phyloP scores from a whole-genome alignment of 2,797 vertebrate genomes.

The Monodelphis domestica region DNA sequence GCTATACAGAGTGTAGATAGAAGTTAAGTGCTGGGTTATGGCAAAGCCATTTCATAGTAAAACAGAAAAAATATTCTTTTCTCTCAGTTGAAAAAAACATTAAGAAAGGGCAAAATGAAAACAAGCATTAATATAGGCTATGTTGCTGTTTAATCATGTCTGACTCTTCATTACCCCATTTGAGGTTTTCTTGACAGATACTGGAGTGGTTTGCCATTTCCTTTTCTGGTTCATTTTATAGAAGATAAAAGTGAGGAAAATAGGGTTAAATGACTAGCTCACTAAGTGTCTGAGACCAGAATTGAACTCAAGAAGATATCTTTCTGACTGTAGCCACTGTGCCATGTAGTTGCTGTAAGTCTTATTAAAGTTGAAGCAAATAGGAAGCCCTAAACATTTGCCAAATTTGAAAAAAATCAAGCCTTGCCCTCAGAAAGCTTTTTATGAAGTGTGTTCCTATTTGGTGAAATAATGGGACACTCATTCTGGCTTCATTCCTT shows the following conservation, averaged over 20 bases:
- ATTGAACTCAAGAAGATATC: neutral
- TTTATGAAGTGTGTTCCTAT: no score
- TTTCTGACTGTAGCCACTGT: neutral
- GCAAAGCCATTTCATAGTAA: neutral
- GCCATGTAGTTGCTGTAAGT: neutral
- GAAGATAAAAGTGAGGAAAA: neutral
- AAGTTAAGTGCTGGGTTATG: conserved; percentile 3
- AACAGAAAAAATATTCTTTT: neutral
- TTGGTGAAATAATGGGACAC: no score
- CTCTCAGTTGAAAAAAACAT: neutral
- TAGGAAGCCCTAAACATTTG: no score
- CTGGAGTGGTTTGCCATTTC: no score
- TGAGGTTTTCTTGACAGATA: neutral
- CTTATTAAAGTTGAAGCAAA: no score
- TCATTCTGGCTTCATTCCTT: no score
- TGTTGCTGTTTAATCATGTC: neutral
- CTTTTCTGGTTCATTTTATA: no score
- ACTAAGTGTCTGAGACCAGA: neutral
- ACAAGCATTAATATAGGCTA: neutral
- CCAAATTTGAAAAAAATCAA: no score
- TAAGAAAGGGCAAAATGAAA: neutral
- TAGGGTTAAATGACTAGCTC: neutral
- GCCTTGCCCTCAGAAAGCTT: no score
- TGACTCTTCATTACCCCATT: neutral
- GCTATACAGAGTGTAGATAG: neutral